Percentiles rank a stretch among this genome's conserved stretches.
These are phyloP conservation scores for Lasioglossum villosulum DNA, from an alignment of 2,888 invertebrate species.

Conservation along the genomic window DNA sequence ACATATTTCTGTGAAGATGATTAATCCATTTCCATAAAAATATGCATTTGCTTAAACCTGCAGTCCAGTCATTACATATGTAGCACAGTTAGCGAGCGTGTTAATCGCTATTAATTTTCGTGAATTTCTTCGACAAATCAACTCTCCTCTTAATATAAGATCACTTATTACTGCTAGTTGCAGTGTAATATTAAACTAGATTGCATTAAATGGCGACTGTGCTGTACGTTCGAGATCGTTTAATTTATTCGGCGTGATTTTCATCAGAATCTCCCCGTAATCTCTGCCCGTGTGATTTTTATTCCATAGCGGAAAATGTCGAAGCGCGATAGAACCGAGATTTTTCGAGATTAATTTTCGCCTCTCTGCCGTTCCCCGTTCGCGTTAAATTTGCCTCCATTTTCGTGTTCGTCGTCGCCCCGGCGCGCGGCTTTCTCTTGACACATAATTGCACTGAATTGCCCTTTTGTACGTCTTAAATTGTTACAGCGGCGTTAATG, in stretches of 20 bases:
- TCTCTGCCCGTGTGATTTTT: slow-evolving; percentile 44
- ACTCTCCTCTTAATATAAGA: not conserved
- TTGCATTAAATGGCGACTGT: slow-evolving; percentile 12
- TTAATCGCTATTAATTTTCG: not conserved
- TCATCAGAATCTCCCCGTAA: slow-evolving; percentile 21
- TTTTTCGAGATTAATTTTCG: slow-evolving; percentile 56
- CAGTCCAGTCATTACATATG: not conserved
- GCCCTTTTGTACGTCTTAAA: slow-evolving; percentile 50
- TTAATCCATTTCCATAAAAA: not conserved
- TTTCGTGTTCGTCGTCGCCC: slow-evolving; percentile 35
- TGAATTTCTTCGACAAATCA: not conserved
- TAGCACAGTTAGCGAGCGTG: not conserved
- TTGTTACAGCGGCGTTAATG: slow-evolving; percentile 39
- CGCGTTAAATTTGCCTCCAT: slow-evolving; percentile 53
- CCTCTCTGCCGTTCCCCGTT: slow-evolving; percentile 34
- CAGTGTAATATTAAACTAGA: not conserved
- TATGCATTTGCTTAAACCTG: not conserved
- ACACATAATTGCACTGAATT: slow-evolving; percentile 51
- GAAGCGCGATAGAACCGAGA: slow-evolving; percentile 42
- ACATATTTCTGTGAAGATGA: not conserved
- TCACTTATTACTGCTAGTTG: not conserved
- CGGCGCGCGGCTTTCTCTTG: slow-evolving; percentile 38
- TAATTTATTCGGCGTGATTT: slow-evolving; percentile 31
- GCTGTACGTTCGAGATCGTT: not conserved
- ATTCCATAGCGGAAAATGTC: slow-evolving; percentile 44